Percentiles rank a stretch among this genome's conserved stretches.
phyloP scores from a whole-genome alignment of 2,888 invertebrate species.

The Ctenicera cuprea region DNA sequence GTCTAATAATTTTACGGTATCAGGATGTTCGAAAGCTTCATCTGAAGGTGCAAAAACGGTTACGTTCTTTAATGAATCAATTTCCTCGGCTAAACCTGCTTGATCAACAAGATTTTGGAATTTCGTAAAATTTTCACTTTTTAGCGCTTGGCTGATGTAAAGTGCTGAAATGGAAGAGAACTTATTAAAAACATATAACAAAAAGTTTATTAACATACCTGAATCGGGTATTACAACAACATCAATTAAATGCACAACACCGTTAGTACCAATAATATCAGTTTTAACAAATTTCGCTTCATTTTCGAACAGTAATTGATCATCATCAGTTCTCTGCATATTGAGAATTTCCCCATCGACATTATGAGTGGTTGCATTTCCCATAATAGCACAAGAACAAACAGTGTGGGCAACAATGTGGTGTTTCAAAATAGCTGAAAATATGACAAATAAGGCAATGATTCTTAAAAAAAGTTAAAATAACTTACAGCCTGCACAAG shows the following conservation, averaged over 20 bases:
- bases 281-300: constrained; percentile 76
- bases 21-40: constrained; percentile 76
- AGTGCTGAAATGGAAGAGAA: constrained; percentile 61
- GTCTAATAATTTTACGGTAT: constrained; percentile 68
- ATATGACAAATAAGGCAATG: constrained; percentile 34
- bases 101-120: constrained; percentile 76
- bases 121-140: constrained; percentile 77
- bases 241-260: constrained; percentile 83
- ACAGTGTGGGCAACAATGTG: constrained; percentile 81
- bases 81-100: constrained; percentile 75
- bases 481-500: constrained; percentile 77
- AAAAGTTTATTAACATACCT: constrained; percentile 64
- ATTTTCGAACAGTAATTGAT: constrained; percentile 76
- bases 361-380: constrained; percentile 74
- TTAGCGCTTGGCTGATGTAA: constrained; percentile 72
- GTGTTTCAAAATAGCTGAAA: constrained; percentile 78
- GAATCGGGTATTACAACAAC: constrained; percentile 79
- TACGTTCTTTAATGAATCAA: constrained; percentile 76
- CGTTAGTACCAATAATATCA: constrained; percentile 82
- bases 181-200: background rate
- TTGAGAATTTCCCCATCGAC: constrained; percentile 73
- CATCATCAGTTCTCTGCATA: constrained; percentile 73
- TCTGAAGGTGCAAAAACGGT: constrained; percentile 81
- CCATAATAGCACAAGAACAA: constrained; percentile 78
- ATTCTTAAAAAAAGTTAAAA: constrained; percentile 8